Evolutionary conservation across 64 coral and sea anemone genomes (phyloP).

Genomic region (Platygyra sinensis): DNA sequence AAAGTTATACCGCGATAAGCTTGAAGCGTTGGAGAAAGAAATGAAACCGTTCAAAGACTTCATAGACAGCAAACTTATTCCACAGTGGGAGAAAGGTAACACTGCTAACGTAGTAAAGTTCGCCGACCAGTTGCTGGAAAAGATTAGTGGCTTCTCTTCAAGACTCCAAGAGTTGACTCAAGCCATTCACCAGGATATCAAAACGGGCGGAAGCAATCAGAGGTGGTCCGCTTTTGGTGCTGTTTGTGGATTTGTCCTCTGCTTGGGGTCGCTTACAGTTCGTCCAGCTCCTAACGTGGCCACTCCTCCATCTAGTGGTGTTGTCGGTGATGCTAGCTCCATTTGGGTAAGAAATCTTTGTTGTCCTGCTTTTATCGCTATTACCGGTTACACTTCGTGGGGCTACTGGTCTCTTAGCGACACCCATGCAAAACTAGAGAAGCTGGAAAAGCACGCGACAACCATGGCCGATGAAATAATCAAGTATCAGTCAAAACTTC

Average conservation of each 20-base stretch:
- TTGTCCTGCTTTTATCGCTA: neutral
- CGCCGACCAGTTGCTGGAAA: neutral
- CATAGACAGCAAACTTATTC: neutral
- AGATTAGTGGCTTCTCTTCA: neutral
- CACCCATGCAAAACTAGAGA: neutral
- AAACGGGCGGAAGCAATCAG: neutral
- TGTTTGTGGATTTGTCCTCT: neutral
- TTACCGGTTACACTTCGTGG: neutral
- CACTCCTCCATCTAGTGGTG: too few relatives aligned
- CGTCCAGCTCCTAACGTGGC: neutral
- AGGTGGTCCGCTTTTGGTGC: neutral
- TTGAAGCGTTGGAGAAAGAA: neutral
- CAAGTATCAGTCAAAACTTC: neutral
- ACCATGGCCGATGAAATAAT: neutral
- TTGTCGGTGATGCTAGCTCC: too few relatives aligned
- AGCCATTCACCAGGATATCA: neutral
- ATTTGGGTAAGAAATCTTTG: neutral
- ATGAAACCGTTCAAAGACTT: neutral
- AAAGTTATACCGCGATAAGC: neutral
- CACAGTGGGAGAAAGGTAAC: neutral
- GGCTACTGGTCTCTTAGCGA: neutral
- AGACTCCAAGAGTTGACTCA: neutral
- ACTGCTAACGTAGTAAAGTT: neutral
- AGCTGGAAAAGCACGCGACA: neutral
- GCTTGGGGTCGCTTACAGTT: neutral